Evolutionary conservation across 2,888 invertebrate genomes (phyloP).

Genomic region (Incurvaria masculella): DNA sequence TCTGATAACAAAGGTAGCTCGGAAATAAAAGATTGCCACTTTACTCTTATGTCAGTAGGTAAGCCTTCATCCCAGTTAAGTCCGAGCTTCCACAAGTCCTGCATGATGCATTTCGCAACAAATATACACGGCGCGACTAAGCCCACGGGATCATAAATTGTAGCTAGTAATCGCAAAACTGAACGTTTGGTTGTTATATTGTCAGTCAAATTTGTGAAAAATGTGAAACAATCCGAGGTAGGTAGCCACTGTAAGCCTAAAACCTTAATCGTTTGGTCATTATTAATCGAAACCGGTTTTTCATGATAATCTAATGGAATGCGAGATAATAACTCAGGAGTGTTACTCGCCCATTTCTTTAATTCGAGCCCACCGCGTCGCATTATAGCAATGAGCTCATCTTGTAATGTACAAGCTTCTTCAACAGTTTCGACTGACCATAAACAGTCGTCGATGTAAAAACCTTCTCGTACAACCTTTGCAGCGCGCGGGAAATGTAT

Average conservation of each 20-base stretch:
- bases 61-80: conserved; percentile 8
- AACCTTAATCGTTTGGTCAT: neutral
- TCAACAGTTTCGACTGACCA: neutral
- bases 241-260: neutral
- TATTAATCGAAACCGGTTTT: neutral
- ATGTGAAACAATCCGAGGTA: conserved; percentile 3
- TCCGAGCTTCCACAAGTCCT: conserved; percentile 8
- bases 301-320: conserved; percentile 2
- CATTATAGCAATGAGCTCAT: neutral
- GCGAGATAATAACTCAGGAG: neutral
- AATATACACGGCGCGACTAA: conserved; percentile 9
- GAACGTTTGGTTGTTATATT: conserved; percentile 4
- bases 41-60: neutral
- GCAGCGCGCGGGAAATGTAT: neutral
- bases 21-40: neutral
- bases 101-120: conserved; percentile 9
- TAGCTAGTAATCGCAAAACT: conserved; percentile 3
- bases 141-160: conserved; percentile 11
- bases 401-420: neutral
- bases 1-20: neutral
- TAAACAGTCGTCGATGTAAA: conserved; percentile 3
- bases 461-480: neutral
- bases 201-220: neutral
- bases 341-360: conserved; percentile 8
- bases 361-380: conserved; percentile 2